Evolutionary conservation across 2,888 invertebrate species (phyloP), one percentile per base, ranked within the genome.

Genomic region (Adelphocoris suturalis): DNA sequence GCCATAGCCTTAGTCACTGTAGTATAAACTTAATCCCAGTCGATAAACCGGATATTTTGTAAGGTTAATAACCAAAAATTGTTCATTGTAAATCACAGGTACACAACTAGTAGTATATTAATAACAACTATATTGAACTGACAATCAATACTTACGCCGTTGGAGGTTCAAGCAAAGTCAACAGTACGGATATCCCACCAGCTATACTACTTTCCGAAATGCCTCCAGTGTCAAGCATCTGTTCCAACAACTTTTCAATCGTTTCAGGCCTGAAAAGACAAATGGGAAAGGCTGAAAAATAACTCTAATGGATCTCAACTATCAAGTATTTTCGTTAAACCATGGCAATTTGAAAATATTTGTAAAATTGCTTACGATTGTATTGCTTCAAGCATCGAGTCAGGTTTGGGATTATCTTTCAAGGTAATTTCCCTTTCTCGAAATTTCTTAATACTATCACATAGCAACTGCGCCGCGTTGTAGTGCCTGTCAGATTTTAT

Each of bases 391-490:
- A 97, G 94, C 92, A 97, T 95, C 90, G 96, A 96, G 94, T 97
- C 96, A 82, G 95, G 95, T 93, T 96, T 96, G 76, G 78, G 37
- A 52, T 52, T 27, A 7, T 88, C 88, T 19, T 88, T 88, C 55
- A 16, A 12, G 19, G 90, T 94, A 92, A 94, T 94, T 92, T 95
- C 95, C 27, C 52, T 37, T 19, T 89, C 95, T 92, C 96, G 94
- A 91, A 95, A 95, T 93, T 95, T 95, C 92, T 95, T 95, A 92
- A 98, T 95, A 93, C 98, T 96, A 94, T 98, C 98, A 94, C 97
- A 96, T 92, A 98, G 95, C 93, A 98, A 95, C 94, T 97, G 97
- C 92, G 98, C 96, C 92, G 97, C 97, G 94, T 98, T 98, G 92
- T 95, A 95, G 93, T 98, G 97, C 92, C 96, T 96, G 92, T 96